Conservation (phyloP, 2,797 vertebrate genomes). For the Melanotaenia boesemani region DNA sequence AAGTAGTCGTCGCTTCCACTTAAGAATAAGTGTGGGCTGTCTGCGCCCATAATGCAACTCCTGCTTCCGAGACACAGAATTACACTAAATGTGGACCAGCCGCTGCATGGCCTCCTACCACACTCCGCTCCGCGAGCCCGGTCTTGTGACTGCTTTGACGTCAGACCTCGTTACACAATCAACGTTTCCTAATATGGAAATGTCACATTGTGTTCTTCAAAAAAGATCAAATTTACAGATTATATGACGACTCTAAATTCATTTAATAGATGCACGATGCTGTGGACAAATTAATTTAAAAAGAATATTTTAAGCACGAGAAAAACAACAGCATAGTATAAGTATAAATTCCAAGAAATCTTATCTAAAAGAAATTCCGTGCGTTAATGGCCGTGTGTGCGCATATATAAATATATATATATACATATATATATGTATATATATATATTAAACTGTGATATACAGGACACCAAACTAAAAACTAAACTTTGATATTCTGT, state of each 20-base stretch:
- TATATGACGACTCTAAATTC: too few species aligned
- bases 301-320: neutral
- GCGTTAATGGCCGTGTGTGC: too few species aligned
- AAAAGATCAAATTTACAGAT: neutral
- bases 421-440: too few species aligned
- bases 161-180: constrained; percentile 79
- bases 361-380: too few species aligned
- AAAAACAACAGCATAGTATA: neutral
- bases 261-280: too few species aligned
- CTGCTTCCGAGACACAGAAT: constrained; percentile 21
- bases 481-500: too few species aligned
- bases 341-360: too few species aligned
- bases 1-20: neutral
- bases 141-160: constrained; percentile 84
- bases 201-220: neutral
- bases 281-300: neutral
- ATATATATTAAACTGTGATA: too few species aligned
- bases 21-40: constrained; percentile 1
- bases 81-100: constrained; percentile 24
- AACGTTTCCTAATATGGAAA: constrained; percentile 68
- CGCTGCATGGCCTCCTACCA: constrained; percentile 25
- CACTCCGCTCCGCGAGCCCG: neutral
- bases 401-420: too few species aligned
- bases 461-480: too few species aligned
- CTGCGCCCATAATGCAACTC: constrained; percentile 57